A percentile compares a stretch with the other conserved stretches of the same genome.
Evolutionary conservation across 2,888 invertebrate genomes (phyloP).

Genomic region (Pocota personata): DNA sequence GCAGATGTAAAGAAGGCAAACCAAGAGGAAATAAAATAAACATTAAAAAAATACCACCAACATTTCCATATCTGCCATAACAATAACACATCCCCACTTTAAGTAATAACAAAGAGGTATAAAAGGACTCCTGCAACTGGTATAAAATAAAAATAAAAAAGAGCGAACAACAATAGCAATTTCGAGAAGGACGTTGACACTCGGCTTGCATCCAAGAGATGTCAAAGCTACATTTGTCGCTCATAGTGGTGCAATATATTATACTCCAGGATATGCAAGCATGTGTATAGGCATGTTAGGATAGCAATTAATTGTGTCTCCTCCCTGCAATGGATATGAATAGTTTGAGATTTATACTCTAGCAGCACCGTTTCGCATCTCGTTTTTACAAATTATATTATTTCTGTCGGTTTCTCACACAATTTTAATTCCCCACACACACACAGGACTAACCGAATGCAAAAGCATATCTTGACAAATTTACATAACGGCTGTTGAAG

Average conservation of each 20-base stretch:
- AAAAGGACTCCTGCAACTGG: slow-evolving; percentile 59
- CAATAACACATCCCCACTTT: slow-evolving; percentile 54
- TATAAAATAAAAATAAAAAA: slow-evolving; percentile 18
- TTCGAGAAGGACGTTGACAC: slow-evolving; percentile 70
- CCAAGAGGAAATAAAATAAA: slow-evolving; percentile 49
- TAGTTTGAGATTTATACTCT: slow-evolving; percentile 29
- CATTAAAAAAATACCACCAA: slow-evolving; percentile 50
- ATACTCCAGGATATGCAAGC: slow-evolving; percentile 26
- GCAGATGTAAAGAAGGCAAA: slow-evolving; percentile 27
- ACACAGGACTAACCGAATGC: slow-evolving; percentile 23
- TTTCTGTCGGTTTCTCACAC: slow-evolving; percentile 26
- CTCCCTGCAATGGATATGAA: slow-evolving; percentile 1
- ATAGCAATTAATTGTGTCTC: slow-evolving; percentile 64
- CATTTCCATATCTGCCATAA: slow-evolving; percentile 65
- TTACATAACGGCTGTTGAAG: slow-evolving; percentile 59
- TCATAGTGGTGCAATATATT: slow-evolving; percentile 38
- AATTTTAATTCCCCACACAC: not conserved
- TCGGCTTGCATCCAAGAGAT: slow-evolving; percentile 55
- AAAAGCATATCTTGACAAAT: slow-evolving; percentile 59
- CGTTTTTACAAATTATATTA: slow-evolving; percentile 44
- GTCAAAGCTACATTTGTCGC: slow-evolving; percentile 54
- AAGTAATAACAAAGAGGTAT: slow-evolving; percentile 61
- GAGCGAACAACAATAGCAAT: slow-evolving; percentile 56
- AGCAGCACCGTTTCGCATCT: not conserved
- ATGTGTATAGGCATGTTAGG: slow-evolving; percentile 24